Evolutionary conservation across 2,113 vertebrate species (phyloP), one percentile per base, ranked within the genome.

Genomic region (Dunckerocampus dactyliophorus): DNA sequence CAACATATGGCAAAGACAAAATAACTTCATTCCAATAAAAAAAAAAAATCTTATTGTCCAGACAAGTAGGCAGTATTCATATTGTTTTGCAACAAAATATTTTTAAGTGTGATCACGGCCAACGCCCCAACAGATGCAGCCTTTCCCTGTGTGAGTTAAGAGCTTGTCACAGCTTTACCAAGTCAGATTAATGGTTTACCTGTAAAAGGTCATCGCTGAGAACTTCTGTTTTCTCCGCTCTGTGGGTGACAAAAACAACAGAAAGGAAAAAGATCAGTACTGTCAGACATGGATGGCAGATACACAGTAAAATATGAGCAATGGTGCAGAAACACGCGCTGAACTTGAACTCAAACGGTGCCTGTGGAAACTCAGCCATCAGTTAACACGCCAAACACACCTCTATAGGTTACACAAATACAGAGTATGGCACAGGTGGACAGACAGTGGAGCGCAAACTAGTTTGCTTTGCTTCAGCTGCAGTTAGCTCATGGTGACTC

Each of bases 181-280:
- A 24, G 67, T 50, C 55, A n/a, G 24, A 74, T 82, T 51, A 69
- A 83, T 82, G 62, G 82, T 80, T 92, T 93, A 99, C 97, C 95
- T 96, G 95, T 63, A 98, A 64, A 65, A 99, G 93, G 89, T 99
- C 97, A 90, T 99, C 96, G 59, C 93, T 97, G 78, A 99, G 95
- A 16, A 98, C 96, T 90, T 99, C 97, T 0, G 97, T 99, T 84
- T 95, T 99, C 91, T 98, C 97, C 19, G 96, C 97, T 90, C 97
- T 99, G 91, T 71, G 73, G 85, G 71, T 56, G 80, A 88, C 71
- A 84, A 84, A 87, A 34, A 76, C 60, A 85, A 76, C 56, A 85
- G 19, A 76, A 58, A 72, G 59, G 16, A 1, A 3, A 59, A 11
- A 71, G 59, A 65, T 87, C 71, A 88, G 73, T 8, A 54, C 59